These are phyloP conservation scores for Struthidea cinerea DNA, from an alignment of 2,113 vertebrate species.

Conservation along the genomic window DNA sequence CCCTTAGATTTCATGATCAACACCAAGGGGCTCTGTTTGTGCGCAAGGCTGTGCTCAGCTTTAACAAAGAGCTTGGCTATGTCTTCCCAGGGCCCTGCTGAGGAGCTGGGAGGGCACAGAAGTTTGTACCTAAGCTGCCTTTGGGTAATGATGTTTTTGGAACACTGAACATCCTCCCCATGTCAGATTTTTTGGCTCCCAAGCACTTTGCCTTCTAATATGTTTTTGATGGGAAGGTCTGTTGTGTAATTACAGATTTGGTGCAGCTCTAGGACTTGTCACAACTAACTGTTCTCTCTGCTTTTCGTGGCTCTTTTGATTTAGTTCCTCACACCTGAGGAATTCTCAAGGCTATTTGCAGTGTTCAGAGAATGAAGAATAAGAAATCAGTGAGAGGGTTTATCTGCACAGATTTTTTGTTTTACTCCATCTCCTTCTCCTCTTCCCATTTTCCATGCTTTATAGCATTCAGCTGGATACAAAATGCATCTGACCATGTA, in stretches of 20 bases:
- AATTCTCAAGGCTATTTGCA: not conserved
- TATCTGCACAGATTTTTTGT: not conserved
- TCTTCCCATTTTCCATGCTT: not conserved
- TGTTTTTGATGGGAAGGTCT: not conserved
- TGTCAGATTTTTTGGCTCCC: not conserved
- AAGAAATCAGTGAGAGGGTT: not conserved
- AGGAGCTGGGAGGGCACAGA: not conserved
- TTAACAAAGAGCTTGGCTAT: not conserved
- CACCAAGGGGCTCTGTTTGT: not conserved
- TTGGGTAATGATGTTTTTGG: not conserved
- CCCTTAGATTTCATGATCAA: not conserved
- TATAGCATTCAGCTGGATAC: not conserved
- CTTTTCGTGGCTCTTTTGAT: not conserved
- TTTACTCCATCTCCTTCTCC: not conserved
- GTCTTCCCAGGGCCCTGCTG: not conserved
- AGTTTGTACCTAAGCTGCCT: not conserved
- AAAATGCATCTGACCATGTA: not conserved
- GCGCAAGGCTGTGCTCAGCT: not conserved
- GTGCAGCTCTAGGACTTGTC: not conserved
- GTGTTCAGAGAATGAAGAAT: not conserved
- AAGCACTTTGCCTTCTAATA: not conserved
- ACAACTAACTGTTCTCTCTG: not conserved
- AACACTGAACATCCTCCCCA: not conserved
- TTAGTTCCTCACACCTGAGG: not conserved
- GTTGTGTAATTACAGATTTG: not conserved